Base-by-base conservation (phyloP, 2,888 invertebrate species). In the Ormyrus nitidulus region DNA sequence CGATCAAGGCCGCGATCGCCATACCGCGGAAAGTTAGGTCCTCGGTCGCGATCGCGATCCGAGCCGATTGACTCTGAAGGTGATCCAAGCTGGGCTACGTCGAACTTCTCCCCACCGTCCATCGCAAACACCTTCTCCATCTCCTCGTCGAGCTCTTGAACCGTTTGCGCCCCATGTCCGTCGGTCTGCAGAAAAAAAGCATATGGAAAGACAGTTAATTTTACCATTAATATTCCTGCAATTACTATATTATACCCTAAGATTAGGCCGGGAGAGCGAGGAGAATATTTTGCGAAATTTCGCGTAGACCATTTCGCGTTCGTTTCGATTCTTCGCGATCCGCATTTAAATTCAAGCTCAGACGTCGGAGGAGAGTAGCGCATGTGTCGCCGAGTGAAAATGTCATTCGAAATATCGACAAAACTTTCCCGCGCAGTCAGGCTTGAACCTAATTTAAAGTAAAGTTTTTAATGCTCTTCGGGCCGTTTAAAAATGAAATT, bases 121-220 rank as follows among this genome's bases (percentile, higher is more conserved):
- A 93, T 94, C 91, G 95, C 95, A 91, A 96, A 95, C 87, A 96
- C 96, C 91, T 96, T 95, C 87, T 96, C 96, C 94, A 96, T 96
- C 93, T 96, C 96, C 91, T 96, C 95, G 92, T 96, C 96, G 92
- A 96, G 92, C 85, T 94, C 94, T 85, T 95, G 93, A 90, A 94
- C 94, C 90, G 91, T 91, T 87, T 92, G 94, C 93, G 88, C 92
- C 91, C 91, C 92, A 92, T 91, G 92, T 89, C 92, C 92, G 91
- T 91, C 93, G 91, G 90, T 91, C 92, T 91, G 84, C n/a, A 84
- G 82, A 71, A 49, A 34, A 10, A 34, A 13, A 5, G n/a, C 34
- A 19, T 62, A 34, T 53, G 19, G 44, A 19, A 53, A 49, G 7
- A 8, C 13, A 13, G 11, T 51, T 13, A 65, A 4, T 65, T 49